These are phyloP conservation scores for Clunio marinus DNA, from an alignment of 2,888 invertebrate genomes.

Conservation along the genomic window DNA sequence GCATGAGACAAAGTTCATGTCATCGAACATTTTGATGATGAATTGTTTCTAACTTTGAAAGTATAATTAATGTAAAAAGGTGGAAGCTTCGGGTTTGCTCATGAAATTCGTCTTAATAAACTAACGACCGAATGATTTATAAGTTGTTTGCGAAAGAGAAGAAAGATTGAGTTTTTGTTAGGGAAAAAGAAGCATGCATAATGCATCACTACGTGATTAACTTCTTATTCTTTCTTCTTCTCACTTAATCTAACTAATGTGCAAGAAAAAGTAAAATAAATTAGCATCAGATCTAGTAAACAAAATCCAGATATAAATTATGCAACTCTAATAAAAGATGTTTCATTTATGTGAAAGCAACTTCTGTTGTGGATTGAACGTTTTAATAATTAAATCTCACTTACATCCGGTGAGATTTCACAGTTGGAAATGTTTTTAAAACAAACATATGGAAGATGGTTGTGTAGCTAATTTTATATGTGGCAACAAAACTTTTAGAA, in stretches of 20 bases:
- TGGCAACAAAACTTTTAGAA: too few species aligned
- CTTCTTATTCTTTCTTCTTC: not conserved
- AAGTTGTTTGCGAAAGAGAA: not conserved
- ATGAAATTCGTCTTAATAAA: not conserved
- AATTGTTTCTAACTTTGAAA: not conserved
- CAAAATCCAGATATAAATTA: constrained; percentile 20
- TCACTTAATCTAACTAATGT: not conserved
- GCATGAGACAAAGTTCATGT: not conserved
- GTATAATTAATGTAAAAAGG: not conserved
- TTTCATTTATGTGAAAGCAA: not conserved
- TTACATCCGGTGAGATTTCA: not conserved
- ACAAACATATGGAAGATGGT: not conserved
- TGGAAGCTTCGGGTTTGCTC: not conserved
- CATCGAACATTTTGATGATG: constrained; percentile 6
- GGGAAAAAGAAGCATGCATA: not conserved
- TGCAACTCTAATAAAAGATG: not conserved
- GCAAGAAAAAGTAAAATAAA: not conserved
- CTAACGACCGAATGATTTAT: not conserved
- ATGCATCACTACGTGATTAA: not conserved
- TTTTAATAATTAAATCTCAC: not conserved
- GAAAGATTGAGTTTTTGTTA: not conserved
- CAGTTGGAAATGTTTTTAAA: not conserved
- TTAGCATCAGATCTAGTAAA: constrained; percentile 33
- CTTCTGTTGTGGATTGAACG: not conserved
- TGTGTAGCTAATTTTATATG: too few species aligned